Evolutionary conservation across 2,113 vertebrate species (phyloP), one percentile per base, ranked within the genome.

Genomic region (Elgaria multicarinata): DNA sequence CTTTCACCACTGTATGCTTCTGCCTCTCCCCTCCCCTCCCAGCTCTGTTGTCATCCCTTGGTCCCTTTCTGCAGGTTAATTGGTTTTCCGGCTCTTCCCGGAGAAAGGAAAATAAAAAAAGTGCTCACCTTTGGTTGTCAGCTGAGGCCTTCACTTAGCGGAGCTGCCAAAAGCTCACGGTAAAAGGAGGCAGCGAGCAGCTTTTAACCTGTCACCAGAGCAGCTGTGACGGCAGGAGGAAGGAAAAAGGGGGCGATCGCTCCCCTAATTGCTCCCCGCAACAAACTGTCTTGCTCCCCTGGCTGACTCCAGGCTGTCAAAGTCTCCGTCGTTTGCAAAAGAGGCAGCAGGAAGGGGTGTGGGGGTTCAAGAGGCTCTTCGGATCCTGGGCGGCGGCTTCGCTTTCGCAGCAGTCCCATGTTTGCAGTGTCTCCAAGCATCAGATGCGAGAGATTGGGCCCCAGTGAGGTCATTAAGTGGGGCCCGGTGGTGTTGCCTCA

Each of bases 191-290:
- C 31, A 26, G 66, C 9, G 18, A 14, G 2, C 5, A 5, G 74
- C 85, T 87, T 66, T 87, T 87, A 87, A 64, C 85, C 74, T 78
- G 85, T 77, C 85, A 87, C 39, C 1, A 9, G 24, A 77, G 74
- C 85, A 5, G 58, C 58, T 64, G 72, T 12, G 72, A 46, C 9
- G 28, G 55, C 33, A 39, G n/a, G 55, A 55, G 28, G 78, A 36
- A 81, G 83, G 66, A 3, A 18, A 10, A 4, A 13, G 22, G 2
- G 28, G 31, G 50, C 26, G 18, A 8, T 6, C 26, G n/a, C n/a
- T n/a, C 31, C 84, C 6, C 6, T 31, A 74, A 75, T 58, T 58
- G 24, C 26, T 31, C 84, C 42, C n/a, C 2, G 6, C 24, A 28
- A 20, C 1, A 3, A 75, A n/a, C 64, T 33, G 4, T 12, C 22